Percentiles rank a stretch among this genome's conserved stretches.
These are phyloP conservation scores for Drosophila meridiana DNA, from an alignment of 2,888 invertebrate genomes.

Conservation along the genomic window DNA sequence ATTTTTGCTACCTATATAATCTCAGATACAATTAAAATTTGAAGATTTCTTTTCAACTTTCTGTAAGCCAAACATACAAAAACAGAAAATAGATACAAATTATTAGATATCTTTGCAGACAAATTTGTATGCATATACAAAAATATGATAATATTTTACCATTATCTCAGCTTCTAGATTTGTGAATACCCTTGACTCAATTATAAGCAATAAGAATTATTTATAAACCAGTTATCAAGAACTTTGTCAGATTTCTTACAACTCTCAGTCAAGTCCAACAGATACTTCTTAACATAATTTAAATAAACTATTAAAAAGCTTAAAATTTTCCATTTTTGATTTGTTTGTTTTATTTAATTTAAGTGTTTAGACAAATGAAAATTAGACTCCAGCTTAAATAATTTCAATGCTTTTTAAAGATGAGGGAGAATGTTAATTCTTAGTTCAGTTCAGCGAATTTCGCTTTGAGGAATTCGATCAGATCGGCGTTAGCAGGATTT, in stretches of 20 bases:
- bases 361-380: slow-evolving; percentile 22
- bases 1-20: not conserved
- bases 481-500: slow-evolving; percentile 58
- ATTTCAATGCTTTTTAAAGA: slow-evolving; percentile 1
- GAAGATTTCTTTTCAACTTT: not conserved
- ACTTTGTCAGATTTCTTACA: not conserved
- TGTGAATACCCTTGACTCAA: slow-evolving; percentile 5
- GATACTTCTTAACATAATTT: not conserved
- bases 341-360: slow-evolving; percentile 19
- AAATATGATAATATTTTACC: not conserved
- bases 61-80: not conserved
- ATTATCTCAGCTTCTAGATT: not conserved
- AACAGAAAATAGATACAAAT: not conserved
- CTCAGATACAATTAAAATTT: not conserved
- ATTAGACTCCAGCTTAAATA: slow-evolving; percentile 38
- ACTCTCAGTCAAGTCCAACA: not conserved
- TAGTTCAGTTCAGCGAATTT: slow-evolving; percentile 70
- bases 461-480: slow-evolving; percentile 66
- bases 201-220: slow-evolving; percentile 1
- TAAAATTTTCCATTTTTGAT: not conserved
- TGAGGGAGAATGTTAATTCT: slow-evolving; percentile 5
- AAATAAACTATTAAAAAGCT: not conserved
- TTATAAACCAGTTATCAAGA: not conserved
- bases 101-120: not conserved
- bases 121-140: not conserved